Percentiles rank a stretch among this genome's conserved stretches.
These are phyloP conservation scores for Holotrichia oblita DNA, from an alignment of 1,140 invertebrate genomes.

Conservation along the genomic window DNA sequence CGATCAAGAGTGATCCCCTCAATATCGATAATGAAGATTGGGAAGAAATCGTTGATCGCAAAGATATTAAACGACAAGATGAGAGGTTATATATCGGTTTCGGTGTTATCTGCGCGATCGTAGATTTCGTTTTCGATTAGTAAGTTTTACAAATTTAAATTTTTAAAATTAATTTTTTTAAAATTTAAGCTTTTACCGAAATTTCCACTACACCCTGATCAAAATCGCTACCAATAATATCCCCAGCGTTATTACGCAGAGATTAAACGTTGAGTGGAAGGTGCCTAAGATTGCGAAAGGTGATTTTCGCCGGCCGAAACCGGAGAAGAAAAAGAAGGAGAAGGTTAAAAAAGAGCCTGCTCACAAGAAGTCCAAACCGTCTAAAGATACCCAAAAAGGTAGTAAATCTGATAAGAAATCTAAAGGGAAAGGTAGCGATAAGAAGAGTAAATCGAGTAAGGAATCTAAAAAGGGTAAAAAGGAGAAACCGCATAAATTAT, in stretches of 20 bases:
- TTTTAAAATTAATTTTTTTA: too few relatives aligned
- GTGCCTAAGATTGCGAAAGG: constrained; percentile 50
- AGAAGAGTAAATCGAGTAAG: constrained; percentile 34
- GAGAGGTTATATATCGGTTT: constrained; percentile 37
- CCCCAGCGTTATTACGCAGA: constrained; percentile 50
- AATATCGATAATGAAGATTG: constrained; percentile 30
- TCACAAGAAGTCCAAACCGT: constrained; percentile 39
- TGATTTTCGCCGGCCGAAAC: constrained; percentile 49
- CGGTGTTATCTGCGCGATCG: constrained; percentile 39
- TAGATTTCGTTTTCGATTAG: constrained; percentile 45
- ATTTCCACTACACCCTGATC: constrained; percentile 42
- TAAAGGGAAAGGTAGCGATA: not conserved
- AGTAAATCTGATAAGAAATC: constrained; percentile 31
- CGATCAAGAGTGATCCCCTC: not conserved
- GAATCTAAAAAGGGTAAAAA: constrained; percentile 47
- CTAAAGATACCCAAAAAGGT: constrained; percentile 8
- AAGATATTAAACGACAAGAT: constrained; percentile 14
- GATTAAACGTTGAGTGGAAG: constrained; percentile 49
- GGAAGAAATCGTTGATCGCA: constrained; percentile 3
- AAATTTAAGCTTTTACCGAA: constrained; percentile 41
- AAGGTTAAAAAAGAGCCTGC: constrained; percentile 28
- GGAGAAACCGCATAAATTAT: constrained; percentile 44
- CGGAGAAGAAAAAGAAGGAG: constrained; percentile 40
- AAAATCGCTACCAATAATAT: constrained; percentile 39
- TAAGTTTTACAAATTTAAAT: constrained; percentile 42